Evolutionary conservation across 2,797 vertebrate genomes (phyloP), one percentile per base, ranked within the genome.

Genomic region (Pagetopsis macropterus): DNA sequence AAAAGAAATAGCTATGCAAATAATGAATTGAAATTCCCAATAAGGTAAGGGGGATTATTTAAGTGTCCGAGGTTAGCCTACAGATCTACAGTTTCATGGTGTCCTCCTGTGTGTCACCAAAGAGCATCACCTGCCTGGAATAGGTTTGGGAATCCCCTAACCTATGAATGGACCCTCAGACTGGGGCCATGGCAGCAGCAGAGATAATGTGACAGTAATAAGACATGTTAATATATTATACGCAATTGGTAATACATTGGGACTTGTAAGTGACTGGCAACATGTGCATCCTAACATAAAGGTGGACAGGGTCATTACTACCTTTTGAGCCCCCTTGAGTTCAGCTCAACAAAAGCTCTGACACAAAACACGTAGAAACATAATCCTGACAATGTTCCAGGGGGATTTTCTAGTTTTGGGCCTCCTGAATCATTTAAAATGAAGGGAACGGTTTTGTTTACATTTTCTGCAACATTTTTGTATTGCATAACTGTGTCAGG

Each of bases 101-200:
- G 52, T 84, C 74, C 74, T 49, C 46, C 54, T 66, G 27, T 79
- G 19, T 45, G 72, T 57, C 72, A 75, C 62, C 33, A 31, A 23
- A 50, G 55, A 60, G 41, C 54, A 72, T 74, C 84, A 82, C 74
- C 51, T 11, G 51, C 82, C 84, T 67, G 68, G 72, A 91, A 89
- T 85, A 89, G 84, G 67, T 67, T 48, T 60, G 79, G 89, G 75
- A 86, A 81, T 76, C 77, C 81, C 83, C 80, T 78, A 58, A 63
- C 31, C 76, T 79, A 74, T 79, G 49, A 63, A 64, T 70, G 33
- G 13, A 21, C 37, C 51, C 11, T 72, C 27, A 48, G 10, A 48
- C 16, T 62, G 49, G 60, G 55, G 43, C 15, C 45, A 43, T 48
- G 8, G 13, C 33, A 54, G 46, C 60, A 70, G 31, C 13, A 60